A percentile compares a stretch with the other conserved stretches of the same genome.
These are phyloP conservation scores for Pseudocheirus occidentalis DNA, from an alignment of 2,797 vertebrate species.

Conservation along the genomic window DNA sequence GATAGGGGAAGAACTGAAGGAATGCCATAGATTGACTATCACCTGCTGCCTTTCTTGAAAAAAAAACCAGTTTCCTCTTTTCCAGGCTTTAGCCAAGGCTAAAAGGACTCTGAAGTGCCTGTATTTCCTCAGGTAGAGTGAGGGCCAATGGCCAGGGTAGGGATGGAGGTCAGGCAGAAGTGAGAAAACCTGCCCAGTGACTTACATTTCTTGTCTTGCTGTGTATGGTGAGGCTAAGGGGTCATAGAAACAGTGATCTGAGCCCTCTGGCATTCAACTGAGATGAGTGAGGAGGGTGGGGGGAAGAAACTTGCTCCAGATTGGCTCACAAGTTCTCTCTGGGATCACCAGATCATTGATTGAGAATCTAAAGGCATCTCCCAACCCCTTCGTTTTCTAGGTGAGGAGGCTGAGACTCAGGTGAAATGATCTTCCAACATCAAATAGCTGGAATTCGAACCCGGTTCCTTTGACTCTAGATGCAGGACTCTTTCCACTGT, in stretches of 20 bases:
- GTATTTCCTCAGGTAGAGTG: neutral
- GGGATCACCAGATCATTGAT: neutral
- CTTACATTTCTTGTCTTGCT: neutral
- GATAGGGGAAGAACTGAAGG: neutral
- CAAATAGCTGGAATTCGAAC: neutral
- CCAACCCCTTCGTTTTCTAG: neutral
- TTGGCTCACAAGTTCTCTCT: neutral
- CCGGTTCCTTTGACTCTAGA: neutral
- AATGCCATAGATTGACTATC: neutral
- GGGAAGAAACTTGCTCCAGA: neutral
- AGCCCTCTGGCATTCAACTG: neutral
- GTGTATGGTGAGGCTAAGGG: neutral
- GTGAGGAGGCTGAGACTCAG: neutral
- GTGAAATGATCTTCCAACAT: neutral
- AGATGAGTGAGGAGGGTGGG: neutral
- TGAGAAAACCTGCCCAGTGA: neutral
- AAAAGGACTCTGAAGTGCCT: neutral
- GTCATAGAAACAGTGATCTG: neutral
- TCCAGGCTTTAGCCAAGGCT: neutral
- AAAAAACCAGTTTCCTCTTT: neutral
- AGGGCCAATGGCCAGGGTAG: neutral
- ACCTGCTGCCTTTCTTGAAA: neutral
- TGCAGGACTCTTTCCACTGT: neutral
- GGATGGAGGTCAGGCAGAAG: neutral
- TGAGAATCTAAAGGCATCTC: neutral